Conservation (phyloP, 2,113 vertebrate genomes). For the Cheilinus undulatus region DNA sequence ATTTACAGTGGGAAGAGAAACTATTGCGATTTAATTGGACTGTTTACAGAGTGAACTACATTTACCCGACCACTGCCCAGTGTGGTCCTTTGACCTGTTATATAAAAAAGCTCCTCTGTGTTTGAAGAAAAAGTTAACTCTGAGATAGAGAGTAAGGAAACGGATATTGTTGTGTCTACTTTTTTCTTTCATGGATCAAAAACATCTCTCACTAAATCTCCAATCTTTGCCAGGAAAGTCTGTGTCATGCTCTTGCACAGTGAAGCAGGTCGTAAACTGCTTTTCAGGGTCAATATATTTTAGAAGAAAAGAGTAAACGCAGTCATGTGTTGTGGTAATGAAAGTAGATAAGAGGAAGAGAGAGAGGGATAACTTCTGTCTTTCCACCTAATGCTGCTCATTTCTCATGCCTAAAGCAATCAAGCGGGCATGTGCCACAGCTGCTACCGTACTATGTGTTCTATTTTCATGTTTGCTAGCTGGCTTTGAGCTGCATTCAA, state of each 20-base stretch:
- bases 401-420: slow-evolving; percentile 41
- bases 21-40: background rate
- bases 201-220: slow-evolving; percentile 7
- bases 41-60: background rate
- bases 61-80: background rate
- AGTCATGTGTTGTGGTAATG: slow-evolving; percentile 25
- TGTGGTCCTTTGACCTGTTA: background rate
- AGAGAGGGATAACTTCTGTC: slow-evolving; percentile 48
- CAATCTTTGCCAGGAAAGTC: background rate
- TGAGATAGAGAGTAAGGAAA: background rate
- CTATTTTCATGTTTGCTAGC: slow-evolving; percentile 4
- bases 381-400: slow-evolving; percentile 41
- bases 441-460: slow-evolving; percentile 35
- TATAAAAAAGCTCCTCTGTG: background rate
- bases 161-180: background rate
- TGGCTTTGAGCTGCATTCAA: background rate
- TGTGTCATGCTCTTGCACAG: background rate
- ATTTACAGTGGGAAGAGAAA: background rate
- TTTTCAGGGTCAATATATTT: slow-evolving; percentile 8
- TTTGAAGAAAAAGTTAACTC: background rate
- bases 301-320: slow-evolving; percentile 4
- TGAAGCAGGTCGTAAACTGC: background rate
- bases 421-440: slow-evolving; percentile 42
- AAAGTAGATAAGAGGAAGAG: slow-evolving; percentile 62
- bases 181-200: background rate